phyloP scores from a whole-genome alignment of 2,113 vertebrate genomes.

The Bubo scandiacus region DNA sequence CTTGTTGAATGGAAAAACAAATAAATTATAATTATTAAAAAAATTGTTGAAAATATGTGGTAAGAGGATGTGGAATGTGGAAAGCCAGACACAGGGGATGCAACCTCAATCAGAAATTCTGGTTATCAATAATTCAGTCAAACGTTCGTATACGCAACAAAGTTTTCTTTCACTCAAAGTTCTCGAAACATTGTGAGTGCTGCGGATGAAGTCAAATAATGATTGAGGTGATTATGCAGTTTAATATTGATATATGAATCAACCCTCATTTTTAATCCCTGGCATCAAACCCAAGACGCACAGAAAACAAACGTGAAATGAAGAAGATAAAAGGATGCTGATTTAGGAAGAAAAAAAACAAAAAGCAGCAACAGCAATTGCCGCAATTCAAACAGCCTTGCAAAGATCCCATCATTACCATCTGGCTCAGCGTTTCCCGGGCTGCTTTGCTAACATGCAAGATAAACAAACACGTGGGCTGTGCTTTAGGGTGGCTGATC shows the following conservation, averaged over 20 bases:
- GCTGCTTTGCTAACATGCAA: slow-evolving; percentile 2
- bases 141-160: background rate
- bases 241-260: slow-evolving; percentile 19
- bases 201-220: background rate
- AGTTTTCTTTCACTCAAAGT: background rate
- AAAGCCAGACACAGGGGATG: background rate
- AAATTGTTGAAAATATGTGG: background rate
- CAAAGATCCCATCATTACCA: slow-evolving; percentile 47
- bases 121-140: background rate
- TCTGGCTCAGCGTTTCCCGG: slow-evolving; percentile 28
- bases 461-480: slow-evolving; percentile 29
- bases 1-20: background rate
- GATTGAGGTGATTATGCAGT: slow-evolving; percentile 29
- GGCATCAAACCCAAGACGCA: slow-evolving; percentile 38
- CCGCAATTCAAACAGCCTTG: background rate
- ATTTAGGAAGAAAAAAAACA: slow-evolving; percentile 5
- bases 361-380: background rate
- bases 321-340: slow-evolving; percentile 68
- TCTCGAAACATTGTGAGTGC: background rate
- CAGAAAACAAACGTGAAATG: slow-evolving; percentile 63
- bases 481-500: slow-evolving; percentile 47
- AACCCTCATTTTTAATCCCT: slow-evolving; percentile 55
- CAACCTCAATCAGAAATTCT: background rate
- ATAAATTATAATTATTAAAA: background rate
- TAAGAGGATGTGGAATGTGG: background rate